These are phyloP conservation scores for Ciconia maguari DNA, from an alignment of 2,113 vertebrate genomes.

Conservation along the genomic window DNA sequence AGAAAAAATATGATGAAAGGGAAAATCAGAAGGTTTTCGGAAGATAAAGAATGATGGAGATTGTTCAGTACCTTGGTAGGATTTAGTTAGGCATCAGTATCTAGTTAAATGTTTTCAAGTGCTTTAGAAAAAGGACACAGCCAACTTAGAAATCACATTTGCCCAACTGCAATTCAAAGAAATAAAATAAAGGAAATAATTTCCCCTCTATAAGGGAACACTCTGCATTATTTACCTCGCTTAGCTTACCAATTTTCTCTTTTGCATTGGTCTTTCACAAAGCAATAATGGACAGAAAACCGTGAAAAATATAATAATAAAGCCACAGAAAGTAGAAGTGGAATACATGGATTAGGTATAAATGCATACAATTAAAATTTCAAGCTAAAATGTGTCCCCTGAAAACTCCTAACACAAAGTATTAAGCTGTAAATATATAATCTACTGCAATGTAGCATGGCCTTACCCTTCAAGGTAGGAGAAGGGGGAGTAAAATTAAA, in stretches of 20 bases:
- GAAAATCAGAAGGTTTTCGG: not conserved
- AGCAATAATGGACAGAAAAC: not conserved
- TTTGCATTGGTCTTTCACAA: not conserved
- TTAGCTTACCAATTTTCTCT: not conserved
- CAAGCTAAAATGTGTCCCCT: not conserved
- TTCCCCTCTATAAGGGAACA: not conserved
- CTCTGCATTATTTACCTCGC: not conserved
- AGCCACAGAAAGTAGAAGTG: not conserved
- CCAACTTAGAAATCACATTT: conserved; percentile 16
- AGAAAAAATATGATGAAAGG: not conserved
- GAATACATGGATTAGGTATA: not conserved
- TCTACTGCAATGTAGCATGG: not conserved
- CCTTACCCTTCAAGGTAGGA: not conserved
- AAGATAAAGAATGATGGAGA: not conserved
- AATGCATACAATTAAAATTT: conserved; percentile 36
- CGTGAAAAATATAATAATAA: conserved; percentile 31
- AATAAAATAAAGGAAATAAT: conserved; percentile 46
- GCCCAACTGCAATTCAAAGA: conserved; percentile 8
- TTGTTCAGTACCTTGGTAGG: not conserved
- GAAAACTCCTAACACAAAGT: not conserved
- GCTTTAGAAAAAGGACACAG: conserved; percentile 13
- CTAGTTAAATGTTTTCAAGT: not conserved
- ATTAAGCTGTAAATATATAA: not conserved
- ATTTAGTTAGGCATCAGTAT: not conserved
- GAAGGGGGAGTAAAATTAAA: not conserved